These are phyloP conservation scores for Trypoxylus dichotomus DNA, from an alignment of 1,140 invertebrate species.

Conservation along the genomic window DNA sequence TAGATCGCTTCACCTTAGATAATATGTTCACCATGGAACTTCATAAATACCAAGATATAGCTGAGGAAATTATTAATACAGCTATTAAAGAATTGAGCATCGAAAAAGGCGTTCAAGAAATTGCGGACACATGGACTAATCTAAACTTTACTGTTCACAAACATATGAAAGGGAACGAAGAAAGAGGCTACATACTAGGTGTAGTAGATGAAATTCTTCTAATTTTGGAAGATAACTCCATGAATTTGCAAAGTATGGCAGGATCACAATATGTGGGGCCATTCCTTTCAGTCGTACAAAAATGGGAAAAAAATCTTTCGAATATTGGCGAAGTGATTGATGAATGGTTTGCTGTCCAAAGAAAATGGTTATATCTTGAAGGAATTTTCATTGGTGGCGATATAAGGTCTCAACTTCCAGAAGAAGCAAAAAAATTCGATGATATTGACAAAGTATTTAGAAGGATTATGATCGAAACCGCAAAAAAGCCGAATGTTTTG, in stretches of 20 bases:
- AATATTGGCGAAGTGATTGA: conserved; percentile 83
- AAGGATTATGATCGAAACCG: conserved; percentile 82
- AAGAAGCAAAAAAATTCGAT: conserved; percentile 87
- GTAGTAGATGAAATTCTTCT: conserved; percentile 79
- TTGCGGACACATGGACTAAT: conserved; percentile 72
- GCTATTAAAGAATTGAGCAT: conserved; percentile 88
- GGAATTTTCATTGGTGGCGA: conserved; percentile 89
- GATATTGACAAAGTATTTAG: conserved; percentile 80
- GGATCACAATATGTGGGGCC: conserved; percentile 88
- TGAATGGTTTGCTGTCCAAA: conserved; percentile 80
- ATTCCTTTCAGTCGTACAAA: conserved; percentile 76
- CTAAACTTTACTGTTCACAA: conserved; percentile 72
- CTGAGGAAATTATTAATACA: conserved; percentile 80
- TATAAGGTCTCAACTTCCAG: conserved; percentile 80
- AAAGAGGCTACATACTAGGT: conserved; percentile 72
- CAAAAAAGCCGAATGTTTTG: conserved; percentile 75
- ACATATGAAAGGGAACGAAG: conserved; percentile 63
- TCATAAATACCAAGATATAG: conserved; percentile 80
- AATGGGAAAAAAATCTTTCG: conserved; percentile 80
- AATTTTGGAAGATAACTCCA: conserved; percentile 82
- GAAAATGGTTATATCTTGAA: conserved; percentile 89
- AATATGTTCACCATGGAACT: conserved; percentile 92
- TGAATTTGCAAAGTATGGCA: conserved; percentile 89
- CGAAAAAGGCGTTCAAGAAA: conserved; percentile 80
- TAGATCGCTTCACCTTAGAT: conserved; percentile 82